These are phyloP conservation scores for Lophius americanus DNA, from an alignment of 2,797 vertebrate species.

Conservation along the genomic window DNA sequence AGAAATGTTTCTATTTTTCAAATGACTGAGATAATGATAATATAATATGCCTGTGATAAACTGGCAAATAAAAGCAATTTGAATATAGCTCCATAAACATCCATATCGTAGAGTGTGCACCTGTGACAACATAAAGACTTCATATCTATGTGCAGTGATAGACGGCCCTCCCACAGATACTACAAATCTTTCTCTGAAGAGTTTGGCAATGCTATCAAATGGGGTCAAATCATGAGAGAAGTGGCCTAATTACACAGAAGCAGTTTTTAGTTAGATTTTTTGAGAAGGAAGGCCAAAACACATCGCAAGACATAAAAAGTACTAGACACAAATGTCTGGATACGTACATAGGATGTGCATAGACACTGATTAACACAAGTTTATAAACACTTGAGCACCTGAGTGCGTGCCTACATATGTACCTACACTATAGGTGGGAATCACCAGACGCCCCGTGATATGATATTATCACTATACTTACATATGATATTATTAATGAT, in stretches of 20 bases:
- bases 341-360: constrained; percentile 8
- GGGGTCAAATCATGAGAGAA: constrained; percentile 61
- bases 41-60: no score
- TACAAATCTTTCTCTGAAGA: constrained; percentile 26
- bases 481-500: no score
- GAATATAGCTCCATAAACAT: not conserved
- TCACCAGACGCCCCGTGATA: no score
- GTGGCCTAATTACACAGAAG: constrained; percentile 66
- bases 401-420: no score
- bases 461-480: no score
- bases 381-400: no score
- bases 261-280: constrained; percentile 49
- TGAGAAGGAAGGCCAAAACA: constrained; percentile 35
- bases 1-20: not conserved
- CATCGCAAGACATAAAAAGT: constrained; percentile 18
- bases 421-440: not conserved
- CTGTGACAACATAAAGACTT: not conserved
- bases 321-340: constrained; percentile 17
- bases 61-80: not conserved
- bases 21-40: not conserved
- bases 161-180: not conserved
- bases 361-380: no score
- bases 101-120: not conserved
- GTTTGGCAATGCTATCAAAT: constrained; percentile 58
- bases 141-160: not conserved